phyloP scores from a whole-genome alignment of 1,140 invertebrate species.

The Hylaeus anthracinus region DNA sequence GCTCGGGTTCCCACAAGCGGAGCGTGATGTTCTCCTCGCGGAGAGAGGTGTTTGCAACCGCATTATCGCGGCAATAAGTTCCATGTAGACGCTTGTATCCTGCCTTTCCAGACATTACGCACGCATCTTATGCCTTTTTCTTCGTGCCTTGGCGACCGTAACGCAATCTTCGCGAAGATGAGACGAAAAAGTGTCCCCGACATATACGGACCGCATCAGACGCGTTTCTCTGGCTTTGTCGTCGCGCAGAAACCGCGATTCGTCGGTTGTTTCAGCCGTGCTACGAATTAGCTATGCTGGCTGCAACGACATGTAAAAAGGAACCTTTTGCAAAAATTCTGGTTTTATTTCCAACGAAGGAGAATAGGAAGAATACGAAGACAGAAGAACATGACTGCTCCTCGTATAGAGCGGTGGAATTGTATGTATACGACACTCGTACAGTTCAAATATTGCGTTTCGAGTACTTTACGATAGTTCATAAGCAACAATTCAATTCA shows the following conservation, averaged over 20 bases:
- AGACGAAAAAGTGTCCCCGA: background rate
- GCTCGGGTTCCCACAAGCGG: conserved; percentile 3
- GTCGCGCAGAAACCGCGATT: conserved; percentile 12
- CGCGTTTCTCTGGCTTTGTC: background rate
- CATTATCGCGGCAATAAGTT: background rate
- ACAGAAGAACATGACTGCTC: no score
- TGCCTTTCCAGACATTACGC: no score
- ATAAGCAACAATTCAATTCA: no score
- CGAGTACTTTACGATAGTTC: no score
- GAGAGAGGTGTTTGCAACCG: background rate
- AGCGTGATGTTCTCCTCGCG: background rate
- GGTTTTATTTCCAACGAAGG: no score
- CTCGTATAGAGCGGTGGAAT: no score
- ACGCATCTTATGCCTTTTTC: background rate
- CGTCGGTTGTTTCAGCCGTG: background rate
- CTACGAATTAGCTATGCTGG: no score
- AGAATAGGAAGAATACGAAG: no score
- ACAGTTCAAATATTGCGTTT: no score
- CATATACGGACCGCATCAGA: conserved; percentile 5
- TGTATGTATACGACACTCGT: no score
- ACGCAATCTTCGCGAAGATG: background rate
- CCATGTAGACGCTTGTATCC: background rate
- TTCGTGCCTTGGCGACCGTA: background rate
- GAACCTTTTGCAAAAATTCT: no score
- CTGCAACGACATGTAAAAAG: no score